phyloP scores from a whole-genome alignment of 2,113 vertebrate species.

The Pterophyllum scalare region DNA sequence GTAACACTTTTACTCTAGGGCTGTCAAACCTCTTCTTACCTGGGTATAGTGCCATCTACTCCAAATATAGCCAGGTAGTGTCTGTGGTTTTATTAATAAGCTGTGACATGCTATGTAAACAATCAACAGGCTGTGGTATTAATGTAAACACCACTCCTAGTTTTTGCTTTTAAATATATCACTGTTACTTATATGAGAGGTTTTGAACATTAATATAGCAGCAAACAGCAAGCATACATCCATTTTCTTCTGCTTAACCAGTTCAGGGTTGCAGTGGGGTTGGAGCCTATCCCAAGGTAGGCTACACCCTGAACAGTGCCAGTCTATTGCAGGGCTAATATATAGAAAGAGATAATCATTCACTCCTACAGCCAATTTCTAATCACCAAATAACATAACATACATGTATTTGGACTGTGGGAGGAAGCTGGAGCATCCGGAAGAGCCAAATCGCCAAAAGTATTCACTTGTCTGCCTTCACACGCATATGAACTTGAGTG shows the following conservation, averaged over 20 bases:
- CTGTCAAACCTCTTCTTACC: constrained; percentile 14
- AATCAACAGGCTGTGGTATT: background rate
- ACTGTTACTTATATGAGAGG: too few species aligned
- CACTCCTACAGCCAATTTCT: background rate
- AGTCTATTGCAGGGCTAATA: background rate
- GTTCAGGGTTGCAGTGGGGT: background rate
- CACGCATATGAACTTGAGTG: too few species aligned
- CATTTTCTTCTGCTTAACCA: background rate
- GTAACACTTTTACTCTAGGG: constrained; percentile 52
- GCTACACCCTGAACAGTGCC: background rate
- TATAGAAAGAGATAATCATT: background rate
- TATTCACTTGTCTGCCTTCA: too few species aligned
- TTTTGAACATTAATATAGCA: too few species aligned
- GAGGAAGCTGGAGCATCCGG: background rate
- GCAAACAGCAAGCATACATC: background rate
- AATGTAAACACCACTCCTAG: background rate
- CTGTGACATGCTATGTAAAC: background rate
- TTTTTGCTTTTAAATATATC: too few species aligned
- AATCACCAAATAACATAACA: background rate
- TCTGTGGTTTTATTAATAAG: constrained; percentile 12
- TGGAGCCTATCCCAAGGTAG: background rate
- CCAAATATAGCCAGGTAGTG: constrained; percentile 20
- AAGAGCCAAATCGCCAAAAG: background rate
- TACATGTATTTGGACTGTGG: background rate
- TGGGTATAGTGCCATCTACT: background rate